Evolutionary conservation across 2,113 vertebrate species (phyloP).

Genomic region (Salvator merianae): DNA sequence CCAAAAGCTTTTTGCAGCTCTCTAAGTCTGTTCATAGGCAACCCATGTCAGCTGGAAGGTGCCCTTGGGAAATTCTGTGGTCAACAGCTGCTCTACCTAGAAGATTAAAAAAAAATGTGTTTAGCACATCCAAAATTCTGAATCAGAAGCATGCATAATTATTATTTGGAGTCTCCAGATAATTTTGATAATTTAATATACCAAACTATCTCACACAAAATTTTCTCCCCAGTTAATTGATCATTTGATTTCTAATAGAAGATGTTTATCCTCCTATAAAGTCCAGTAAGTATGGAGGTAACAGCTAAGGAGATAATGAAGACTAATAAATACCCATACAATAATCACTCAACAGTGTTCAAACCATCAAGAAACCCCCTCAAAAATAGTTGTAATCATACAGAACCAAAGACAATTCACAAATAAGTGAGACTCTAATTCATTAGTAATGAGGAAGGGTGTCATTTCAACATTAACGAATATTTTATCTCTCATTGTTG

Average conservation of each 20-base stretch:
- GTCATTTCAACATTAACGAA: too few relatives aligned
- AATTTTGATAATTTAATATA: neutral
- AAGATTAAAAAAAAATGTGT: constrained; percentile 22
- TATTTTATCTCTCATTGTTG: too few relatives aligned
- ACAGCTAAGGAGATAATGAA: neutral
- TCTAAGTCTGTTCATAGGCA: neutral
- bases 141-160: neutral
- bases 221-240: neutral
- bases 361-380: too few relatives aligned
- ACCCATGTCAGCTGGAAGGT: constrained; percentile 3
- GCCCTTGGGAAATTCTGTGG: constrained; percentile 1
- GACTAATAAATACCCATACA: neutral
- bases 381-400: too few relatives aligned
- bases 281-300: neutral
- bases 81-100: neutral
- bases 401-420: too few relatives aligned
- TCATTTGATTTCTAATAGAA: neutral
- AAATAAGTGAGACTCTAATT: too few relatives aligned
- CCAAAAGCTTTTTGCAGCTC: neutral
- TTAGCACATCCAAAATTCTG: neutral
- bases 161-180: too few relatives aligned
- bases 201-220: neutral
- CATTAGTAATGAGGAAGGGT: too few relatives aligned
- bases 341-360: too few relatives aligned
- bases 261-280: neutral